phyloP scores from a whole-genome alignment of 1,140 invertebrate species.

The Ceratosolen fusciceps region DNA sequence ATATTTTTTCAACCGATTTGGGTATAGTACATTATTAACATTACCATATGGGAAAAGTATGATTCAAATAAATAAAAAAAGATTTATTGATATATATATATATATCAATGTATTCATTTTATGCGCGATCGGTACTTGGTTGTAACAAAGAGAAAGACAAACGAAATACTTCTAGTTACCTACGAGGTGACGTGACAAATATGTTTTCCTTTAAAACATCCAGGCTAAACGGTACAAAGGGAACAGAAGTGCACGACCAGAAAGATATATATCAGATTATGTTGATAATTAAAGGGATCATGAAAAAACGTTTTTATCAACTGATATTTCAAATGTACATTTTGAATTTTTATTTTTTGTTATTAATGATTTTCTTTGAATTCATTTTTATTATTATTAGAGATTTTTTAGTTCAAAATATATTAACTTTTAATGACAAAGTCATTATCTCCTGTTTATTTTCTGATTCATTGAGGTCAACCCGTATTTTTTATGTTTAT shows the following conservation, averaged over 20 bases:
- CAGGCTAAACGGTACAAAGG: conserved; percentile 29
- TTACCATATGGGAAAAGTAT: background rate
- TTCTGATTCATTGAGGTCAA: conserved; percentile 26
- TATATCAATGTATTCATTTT: background rate
- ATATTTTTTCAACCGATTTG: background rate
- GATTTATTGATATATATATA: too few relatives aligned
- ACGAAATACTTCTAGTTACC: conserved; percentile 35
- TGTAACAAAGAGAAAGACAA: conserved; percentile 16
- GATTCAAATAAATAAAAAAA: background rate
- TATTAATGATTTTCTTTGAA: background rate
- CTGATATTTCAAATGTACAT: background rate
- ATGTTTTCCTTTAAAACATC: conserved; percentile 48
- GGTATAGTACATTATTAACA: background rate
- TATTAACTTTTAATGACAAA: too few relatives aligned
- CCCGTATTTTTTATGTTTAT: conserved; percentile 31
- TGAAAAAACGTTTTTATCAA: conserved; percentile 1
- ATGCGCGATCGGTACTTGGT: background rate
- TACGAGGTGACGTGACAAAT: conserved; percentile 51
- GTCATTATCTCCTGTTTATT: conserved; percentile 26
- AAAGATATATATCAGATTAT: conserved; percentile 14
- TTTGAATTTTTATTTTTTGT: background rate
- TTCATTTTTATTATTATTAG: background rate
- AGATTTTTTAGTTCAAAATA: background rate
- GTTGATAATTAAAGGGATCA: conserved; percentile 39
- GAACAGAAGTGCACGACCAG: background rate